Base-by-base conservation (phyloP, 2,797 vertebrate species). In the Thalassophryne amazonica region DNA sequence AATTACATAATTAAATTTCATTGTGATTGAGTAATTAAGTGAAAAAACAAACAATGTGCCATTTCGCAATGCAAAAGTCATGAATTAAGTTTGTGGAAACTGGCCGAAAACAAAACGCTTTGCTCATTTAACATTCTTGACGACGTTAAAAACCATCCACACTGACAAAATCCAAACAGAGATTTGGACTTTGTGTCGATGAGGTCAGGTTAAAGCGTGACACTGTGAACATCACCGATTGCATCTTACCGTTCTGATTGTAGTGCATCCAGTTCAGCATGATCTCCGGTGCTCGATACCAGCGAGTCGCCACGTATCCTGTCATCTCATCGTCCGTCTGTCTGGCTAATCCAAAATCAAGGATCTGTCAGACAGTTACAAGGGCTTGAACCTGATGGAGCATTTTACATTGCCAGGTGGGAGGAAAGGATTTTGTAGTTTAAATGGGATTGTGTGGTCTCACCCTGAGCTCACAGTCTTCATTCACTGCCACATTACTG, bases 241-340 rank as follows among this genome's bases (percentile, higher is more conserved):
- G 2, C 8, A 20, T 3, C 66, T 84, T 78, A 98, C 97, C 97
- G 62, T 97, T 98, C 76, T 98, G 96, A 79, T 96, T 98, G 79
- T 99, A 99, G 71, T 99, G 97, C 97, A 98, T 99, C 96, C 97
- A 98, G 80, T 98, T 98, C 29, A 99, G 90, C 97, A 98, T 98
- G 79, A 98, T 98, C 88, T 99, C 96, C 0, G 97, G 97, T 1
- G 97, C 97, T 64, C 96, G 89, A 73, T 99, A 99, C 97, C 97
- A 98, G 43, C 96, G 93, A 6, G 97, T 98, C 19, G 97, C 97
- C 79, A 99, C 97, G 0, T 99, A 99, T 5, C 97, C 97, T 0
- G 96, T 99, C 96, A 99, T 99, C 85, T 99, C 96, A 33, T 99
- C 97, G 0, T 98, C 96, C 0, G 97, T 95, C 84, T 98, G 97